These are phyloP conservation scores for Cardinalis cardinalis DNA, from an alignment of 2,113 vertebrate genomes.

Conservation along the genomic window DNA sequence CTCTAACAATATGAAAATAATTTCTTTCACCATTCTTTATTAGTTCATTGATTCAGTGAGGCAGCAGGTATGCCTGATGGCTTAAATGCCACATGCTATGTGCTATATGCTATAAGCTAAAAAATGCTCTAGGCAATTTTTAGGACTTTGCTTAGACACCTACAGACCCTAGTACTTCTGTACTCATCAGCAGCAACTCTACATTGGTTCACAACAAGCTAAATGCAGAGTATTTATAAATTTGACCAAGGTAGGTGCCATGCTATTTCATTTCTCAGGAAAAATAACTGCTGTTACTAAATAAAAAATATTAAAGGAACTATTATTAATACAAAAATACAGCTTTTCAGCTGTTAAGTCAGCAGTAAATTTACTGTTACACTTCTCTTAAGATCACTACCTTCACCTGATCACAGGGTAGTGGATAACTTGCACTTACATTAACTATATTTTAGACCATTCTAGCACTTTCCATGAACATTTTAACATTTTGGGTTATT, in stretches of 20 bases:
- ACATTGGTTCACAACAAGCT: neutral
- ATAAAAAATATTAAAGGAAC: neutral
- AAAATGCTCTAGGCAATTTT: neutral
- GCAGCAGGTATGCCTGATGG: neutral
- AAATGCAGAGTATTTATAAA: neutral
- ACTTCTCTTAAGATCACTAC: neutral
- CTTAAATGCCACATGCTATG: neutral
- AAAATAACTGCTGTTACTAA: neutral
- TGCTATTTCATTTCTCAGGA: neutral
- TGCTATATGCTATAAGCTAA: neutral
- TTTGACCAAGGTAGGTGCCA: neutral
- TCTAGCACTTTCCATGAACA: neutral
- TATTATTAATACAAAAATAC: neutral
- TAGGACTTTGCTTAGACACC: neutral
- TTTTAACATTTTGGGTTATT: neutral
- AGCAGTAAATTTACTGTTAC: neutral
- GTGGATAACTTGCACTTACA: neutral
- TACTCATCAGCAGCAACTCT: neutral
- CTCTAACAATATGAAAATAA: neutral
- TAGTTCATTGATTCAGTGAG: neutral
- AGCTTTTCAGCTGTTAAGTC: neutral
- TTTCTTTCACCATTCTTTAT: neutral
- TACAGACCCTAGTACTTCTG: neutral
- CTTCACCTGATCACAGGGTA: neutral
- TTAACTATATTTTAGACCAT: neutral